Evolutionary conservation across 2,797 vertebrate genomes (phyloP), one percentile per base, ranked within the genome.

Genomic region (Sebastes reedi): DNA sequence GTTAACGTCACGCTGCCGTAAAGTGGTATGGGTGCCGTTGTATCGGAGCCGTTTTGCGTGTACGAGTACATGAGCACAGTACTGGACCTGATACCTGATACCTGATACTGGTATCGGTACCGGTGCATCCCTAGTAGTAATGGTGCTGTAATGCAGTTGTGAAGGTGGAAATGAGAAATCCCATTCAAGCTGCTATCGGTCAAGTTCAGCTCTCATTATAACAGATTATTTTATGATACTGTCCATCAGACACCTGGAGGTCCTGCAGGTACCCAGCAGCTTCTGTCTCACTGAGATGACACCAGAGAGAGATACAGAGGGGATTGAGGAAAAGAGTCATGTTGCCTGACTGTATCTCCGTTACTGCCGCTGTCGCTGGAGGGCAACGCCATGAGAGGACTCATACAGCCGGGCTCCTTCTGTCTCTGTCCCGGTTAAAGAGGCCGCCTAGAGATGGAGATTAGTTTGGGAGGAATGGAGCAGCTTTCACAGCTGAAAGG

Each of bases 391-490:
- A 60, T 65, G 64, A 60, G 70, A 80, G 11, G 55, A 81, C 77
- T 80, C 75, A 75, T 56, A 62, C 18, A 76, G 70, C 52, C 65
- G 24, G 64, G 36, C 75, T 80, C 56, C 72, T 62, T 77, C 65
- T 78, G 75, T 87, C 69, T 32, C 8, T 32, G 32, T 81, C 75
- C 77, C 68, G 67, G 78, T 84, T 89, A 88, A 89, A 85, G 65
- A 81, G 80, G 36, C 80, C 64, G 86, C 83, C 68, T 72, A 77
- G 70, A 85, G 86, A 85, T 88, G 56, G 80, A 84, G 77, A 90
- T 92, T 89, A 83, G 75, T 91, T 90, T 87, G 61, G 68, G 72
- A 73, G 77, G 50, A 85, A 75, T 82, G 25, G 81, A 82, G 71
- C 56, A 80, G 77, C 76, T 81, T 83, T 88, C 67, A 74, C 77